Conservation (phyloP, 2,113 vertebrate species). For the Heptranchias perlo region DNA sequence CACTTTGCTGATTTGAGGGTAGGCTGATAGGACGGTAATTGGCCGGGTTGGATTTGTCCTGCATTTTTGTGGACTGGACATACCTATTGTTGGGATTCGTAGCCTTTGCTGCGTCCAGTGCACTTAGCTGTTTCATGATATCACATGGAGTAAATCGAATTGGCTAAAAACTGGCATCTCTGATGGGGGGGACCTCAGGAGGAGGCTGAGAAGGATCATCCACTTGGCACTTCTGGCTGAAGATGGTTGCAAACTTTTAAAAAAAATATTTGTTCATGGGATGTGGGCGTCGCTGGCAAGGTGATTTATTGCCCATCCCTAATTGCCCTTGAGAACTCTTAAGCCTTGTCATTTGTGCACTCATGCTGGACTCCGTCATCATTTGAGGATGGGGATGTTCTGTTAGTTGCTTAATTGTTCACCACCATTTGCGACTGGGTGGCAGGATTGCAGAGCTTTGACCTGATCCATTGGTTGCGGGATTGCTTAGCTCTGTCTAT, state of each 20-base stretch:
- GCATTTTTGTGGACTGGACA: no score
- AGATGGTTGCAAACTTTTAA: no score
- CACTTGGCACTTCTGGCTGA: background rate
- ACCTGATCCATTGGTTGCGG: background rate
- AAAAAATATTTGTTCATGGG: background rate
- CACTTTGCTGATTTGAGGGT: no score
- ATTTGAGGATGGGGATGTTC: background rate
- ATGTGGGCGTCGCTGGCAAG: no score
- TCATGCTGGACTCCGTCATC: background rate
- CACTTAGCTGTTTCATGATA: no score
- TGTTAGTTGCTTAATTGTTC: background rate
- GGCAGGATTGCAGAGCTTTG: background rate
- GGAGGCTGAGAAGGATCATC: background rate
- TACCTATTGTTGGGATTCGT: no score
- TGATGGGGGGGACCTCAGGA: background rate
- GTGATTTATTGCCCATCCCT: no score
- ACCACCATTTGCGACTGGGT: background rate
- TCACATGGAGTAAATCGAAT: background rate
- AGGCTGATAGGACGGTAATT: no score
- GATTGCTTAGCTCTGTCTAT: background rate
- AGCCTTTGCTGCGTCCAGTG: no score
- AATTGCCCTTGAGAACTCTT: background rate
- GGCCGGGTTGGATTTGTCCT: no score
- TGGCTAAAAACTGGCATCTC: background rate
- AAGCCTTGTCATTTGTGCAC: background rate